These are phyloP conservation scores for Progne subis DNA, from an alignment of 2,113 vertebrate genomes.

Conservation along the genomic window DNA sequence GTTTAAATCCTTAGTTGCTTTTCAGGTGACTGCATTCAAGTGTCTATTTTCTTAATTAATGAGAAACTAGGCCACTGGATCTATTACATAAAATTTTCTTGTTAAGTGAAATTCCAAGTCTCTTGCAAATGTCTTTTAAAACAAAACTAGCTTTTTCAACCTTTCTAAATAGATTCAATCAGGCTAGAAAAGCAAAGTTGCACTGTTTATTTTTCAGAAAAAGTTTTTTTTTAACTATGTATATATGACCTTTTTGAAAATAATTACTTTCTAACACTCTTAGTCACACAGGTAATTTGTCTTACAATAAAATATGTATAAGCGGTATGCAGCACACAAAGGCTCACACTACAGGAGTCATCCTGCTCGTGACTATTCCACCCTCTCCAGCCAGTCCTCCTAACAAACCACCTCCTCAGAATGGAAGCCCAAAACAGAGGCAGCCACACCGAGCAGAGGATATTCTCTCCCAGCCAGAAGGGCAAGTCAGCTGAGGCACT, in stretches of 20 bases:
- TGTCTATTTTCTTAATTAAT: slow-evolving; percentile 35
- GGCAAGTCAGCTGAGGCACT: neutral
- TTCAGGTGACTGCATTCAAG: slow-evolving; percentile 26
- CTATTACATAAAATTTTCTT: slow-evolving; percentile 13
- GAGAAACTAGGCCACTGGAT: slow-evolving; percentile 42
- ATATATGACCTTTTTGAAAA: neutral
- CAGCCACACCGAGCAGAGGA: rapidly evolving
- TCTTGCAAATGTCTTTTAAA: slow-evolving; percentile 27
- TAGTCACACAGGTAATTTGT: slow-evolving; percentile 13
- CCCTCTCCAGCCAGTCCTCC: neutral
- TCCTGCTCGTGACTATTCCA: neutral
- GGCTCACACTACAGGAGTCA: neutral
- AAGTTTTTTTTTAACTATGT: neutral
- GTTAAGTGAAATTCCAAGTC: slow-evolving; percentile 45
- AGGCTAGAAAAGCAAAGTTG: neutral
- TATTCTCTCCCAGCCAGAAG: neutral
- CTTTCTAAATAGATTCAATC: neutral
- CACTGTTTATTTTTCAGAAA: neutral
- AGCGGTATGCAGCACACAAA: neutral
- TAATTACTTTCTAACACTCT: slow-evolving; percentile 15
- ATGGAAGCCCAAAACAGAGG: neutral
- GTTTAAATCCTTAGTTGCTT: neutral
- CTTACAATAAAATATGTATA: slow-evolving; percentile 13
- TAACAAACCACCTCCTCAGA: neutral
- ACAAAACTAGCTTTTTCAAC: neutral